Evolutionary conservation across 2,888 invertebrate genomes (phyloP).

Genomic region (Sesia apiformis): DNA sequence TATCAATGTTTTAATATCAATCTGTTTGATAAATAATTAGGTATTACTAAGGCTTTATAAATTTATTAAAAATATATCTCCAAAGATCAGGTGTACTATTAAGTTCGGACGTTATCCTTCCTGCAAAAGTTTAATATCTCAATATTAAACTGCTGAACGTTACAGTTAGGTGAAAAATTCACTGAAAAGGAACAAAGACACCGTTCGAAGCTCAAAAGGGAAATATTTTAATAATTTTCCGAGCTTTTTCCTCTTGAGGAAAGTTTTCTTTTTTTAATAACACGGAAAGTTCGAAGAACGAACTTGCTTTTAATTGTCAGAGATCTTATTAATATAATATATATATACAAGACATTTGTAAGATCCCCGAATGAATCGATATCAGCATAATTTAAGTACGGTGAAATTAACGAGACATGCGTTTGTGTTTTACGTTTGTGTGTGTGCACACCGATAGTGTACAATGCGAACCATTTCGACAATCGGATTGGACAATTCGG

Average conservation of each 20-base stretch:
- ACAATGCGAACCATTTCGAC: too few relatives aligned
- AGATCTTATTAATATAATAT: background rate
- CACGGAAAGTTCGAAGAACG: background rate
- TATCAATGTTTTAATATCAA: too few relatives aligned
- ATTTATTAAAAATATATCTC: background rate
- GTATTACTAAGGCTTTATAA: too few relatives aligned
- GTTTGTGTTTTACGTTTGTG: too few relatives aligned
- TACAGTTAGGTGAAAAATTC: constrained; percentile 27
- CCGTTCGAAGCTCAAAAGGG: constrained; percentile 20
- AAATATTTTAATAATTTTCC: constrained; percentile 49
- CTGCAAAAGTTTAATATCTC: constrained; percentile 19
- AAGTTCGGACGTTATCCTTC: constrained; percentile 12
- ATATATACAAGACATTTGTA: too few relatives aligned
- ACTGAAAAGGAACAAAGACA: constrained; percentile 40
- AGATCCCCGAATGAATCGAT: too few relatives aligned
- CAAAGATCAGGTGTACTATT: constrained; percentile 20
- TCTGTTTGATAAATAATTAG: too few relatives aligned
- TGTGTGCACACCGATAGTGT: too few relatives aligned
- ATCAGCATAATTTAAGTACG: too few relatives aligned
- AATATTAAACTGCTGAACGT: constrained; percentile 33
- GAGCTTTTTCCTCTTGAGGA: constrained; percentile 26
- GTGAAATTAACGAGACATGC: too few relatives aligned
- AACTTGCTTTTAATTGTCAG: background rate
- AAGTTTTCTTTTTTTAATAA: constrained; percentile 32
- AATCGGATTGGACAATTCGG: too few relatives aligned